phyloP scores from a whole-genome alignment of 2,888 invertebrate species.

The Chymomyza procnemis region DNA sequence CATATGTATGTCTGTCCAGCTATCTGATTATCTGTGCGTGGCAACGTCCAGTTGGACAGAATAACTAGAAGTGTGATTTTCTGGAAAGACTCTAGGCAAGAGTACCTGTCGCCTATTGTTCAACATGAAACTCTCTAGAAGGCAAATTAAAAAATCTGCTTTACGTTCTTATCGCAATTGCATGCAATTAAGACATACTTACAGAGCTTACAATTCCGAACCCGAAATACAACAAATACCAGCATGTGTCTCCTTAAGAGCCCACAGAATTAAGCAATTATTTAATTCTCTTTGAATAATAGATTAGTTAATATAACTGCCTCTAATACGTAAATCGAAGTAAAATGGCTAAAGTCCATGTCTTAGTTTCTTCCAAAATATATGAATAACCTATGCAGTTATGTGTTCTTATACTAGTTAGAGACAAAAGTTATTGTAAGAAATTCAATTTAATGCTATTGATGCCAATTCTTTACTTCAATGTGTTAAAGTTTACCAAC shows the following conservation, averaged over 20 bases:
- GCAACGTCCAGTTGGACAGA: not conserved
- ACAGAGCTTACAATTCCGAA: no score
- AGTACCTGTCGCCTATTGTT: slow-evolving; percentile 35
- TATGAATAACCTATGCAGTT: not conserved
- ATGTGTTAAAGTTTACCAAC: not conserved
- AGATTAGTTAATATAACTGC: not conserved
- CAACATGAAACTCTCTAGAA: slow-evolving; percentile 39
- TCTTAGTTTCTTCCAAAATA: not conserved
- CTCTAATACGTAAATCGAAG: not conserved
- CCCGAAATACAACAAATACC: not conserved
- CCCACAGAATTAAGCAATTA: not conserved
- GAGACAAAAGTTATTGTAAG: not conserved
- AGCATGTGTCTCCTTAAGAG: not conserved
- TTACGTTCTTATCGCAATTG: not conserved
- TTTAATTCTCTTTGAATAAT: not conserved
- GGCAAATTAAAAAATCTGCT: not conserved
- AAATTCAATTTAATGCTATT: no score
- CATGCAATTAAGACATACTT: not conserved
- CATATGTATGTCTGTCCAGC: not conserved
- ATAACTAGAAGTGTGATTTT: not conserved
- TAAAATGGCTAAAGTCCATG: not conserved
- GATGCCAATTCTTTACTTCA: not conserved
- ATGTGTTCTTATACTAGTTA: not conserved
- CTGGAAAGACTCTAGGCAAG: not conserved
- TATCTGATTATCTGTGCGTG: not conserved